Evolutionary conservation across 1,140 invertebrate species (phyloP).

Genomic region (Neodiprion virginianus): DNA sequence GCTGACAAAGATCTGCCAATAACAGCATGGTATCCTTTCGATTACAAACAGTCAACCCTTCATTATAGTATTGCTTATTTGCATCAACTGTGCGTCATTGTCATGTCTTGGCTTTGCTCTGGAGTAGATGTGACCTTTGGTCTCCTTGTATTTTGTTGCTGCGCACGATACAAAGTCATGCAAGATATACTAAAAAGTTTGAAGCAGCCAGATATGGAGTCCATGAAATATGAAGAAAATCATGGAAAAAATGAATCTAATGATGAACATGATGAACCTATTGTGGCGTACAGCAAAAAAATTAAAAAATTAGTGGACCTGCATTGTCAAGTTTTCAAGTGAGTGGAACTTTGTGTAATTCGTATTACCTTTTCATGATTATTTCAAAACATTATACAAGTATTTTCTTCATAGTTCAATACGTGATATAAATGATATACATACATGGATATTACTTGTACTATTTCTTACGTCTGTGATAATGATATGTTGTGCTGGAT

Average conservation of each 20-base stretch:
- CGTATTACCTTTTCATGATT: neutral
- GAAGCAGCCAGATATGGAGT: neutral
- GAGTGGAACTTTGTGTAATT: neutral
- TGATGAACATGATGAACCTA: neutral
- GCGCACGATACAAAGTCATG: neutral
- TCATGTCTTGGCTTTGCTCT: neutral
- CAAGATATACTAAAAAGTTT: neutral
- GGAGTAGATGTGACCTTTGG: conserved; percentile 3
- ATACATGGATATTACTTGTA: conserved; percentile 3
- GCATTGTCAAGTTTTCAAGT: neutral
- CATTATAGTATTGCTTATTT: neutral
- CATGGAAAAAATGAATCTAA: neutral
- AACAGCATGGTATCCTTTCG: conserved; percentile 6
- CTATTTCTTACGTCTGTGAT: neutral
- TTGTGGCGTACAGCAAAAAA: neutral
- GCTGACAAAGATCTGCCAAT: neutral
- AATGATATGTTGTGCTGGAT: conserved; percentile 7
- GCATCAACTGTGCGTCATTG: neutral
- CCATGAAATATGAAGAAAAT: neutral
- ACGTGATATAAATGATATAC: neutral
- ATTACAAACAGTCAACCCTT: conserved; percentile 2
- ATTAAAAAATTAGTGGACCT: neutral
- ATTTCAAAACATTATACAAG: neutral
- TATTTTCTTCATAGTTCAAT: neutral
- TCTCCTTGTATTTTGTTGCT: neutral